Conservation (phyloP, 2,888 invertebrate species). For the Ernsta delagoae region DNA sequence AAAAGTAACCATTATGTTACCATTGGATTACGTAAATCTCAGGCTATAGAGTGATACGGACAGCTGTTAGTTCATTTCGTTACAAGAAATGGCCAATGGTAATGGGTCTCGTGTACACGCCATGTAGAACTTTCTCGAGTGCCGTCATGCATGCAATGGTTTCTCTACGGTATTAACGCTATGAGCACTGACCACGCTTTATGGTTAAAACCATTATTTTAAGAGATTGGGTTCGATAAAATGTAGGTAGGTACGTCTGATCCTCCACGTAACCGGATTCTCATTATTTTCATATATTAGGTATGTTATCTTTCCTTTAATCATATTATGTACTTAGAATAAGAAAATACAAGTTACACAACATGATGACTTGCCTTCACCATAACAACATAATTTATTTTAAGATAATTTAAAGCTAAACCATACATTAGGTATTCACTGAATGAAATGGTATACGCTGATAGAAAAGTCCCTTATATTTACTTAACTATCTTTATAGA, state of each 20-base stretch:
- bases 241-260: background rate
- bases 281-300: too few species aligned
- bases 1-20: conserved; percentile 6
- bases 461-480: too few species aligned
- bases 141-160: conserved; percentile 48
- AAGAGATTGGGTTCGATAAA: background rate
- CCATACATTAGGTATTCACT: too few species aligned
- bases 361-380: too few species aligned
- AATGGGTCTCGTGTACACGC: conserved; percentile 45
- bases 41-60: background rate
- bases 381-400: too few species aligned
- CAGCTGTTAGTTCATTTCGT: conserved; percentile 11
- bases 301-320: background rate
- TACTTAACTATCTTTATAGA: too few species aligned
- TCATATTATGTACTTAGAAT: too few species aligned
- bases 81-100: conserved; percentile 33
- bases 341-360: too few species aligned
- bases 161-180: conserved; percentile 26
- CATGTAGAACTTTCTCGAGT: conserved; percentile 46
- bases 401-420: too few species aligned
- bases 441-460: too few species aligned
- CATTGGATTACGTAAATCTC: background rate
- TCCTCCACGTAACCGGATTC: background rate
- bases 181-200: conserved; percentile 17
- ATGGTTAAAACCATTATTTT: conserved; percentile 11